phyloP scores from a whole-genome alignment of 2,888 invertebrate species.

The Exocentrus adspersus region DNA sequence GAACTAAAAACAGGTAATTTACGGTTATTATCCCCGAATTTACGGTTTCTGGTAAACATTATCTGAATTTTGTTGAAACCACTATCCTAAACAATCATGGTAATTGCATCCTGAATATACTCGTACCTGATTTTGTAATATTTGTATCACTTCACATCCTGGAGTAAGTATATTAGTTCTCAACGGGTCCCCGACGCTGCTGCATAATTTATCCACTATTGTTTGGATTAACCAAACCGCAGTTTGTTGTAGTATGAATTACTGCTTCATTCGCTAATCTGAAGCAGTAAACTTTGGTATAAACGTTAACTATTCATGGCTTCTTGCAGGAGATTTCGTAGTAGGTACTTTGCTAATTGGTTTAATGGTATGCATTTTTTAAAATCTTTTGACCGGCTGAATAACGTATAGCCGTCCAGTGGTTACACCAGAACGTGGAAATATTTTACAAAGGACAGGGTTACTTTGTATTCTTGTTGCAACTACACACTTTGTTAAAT shows the following conservation, averaged over 20 bases:
- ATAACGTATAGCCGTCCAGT: background rate
- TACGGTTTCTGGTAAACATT: too few species aligned
- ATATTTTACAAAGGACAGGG: background rate
- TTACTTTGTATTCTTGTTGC: background rate
- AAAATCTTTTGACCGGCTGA: background rate
- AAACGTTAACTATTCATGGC: conserved; percentile 38
- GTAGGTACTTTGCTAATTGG: conserved; percentile 17
- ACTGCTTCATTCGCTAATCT: conserved; percentile 51
- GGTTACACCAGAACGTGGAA: background rate
- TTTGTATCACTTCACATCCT: background rate
- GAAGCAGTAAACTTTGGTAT: conserved; percentile 33
- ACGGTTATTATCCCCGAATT: too few species aligned
- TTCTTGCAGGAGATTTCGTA: conserved; percentile 10
- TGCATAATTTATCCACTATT: conserved; percentile 56
- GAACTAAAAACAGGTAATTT: too few species aligned
- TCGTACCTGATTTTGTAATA: too few species aligned
- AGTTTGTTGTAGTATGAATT: conserved; percentile 51
- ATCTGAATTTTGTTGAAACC: too few species aligned
- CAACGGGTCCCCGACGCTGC: conserved; percentile 41
- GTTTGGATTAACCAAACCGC: conserved; percentile 56
- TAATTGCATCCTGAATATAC: too few species aligned
- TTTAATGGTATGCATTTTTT: conserved; percentile 12
- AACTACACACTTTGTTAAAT: background rate
- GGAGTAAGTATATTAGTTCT: conserved; percentile 54
- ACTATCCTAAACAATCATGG: too few species aligned